Evolutionary conservation across 2,797 vertebrate species (phyloP).

Genomic region (Meda fulgida): DNA sequence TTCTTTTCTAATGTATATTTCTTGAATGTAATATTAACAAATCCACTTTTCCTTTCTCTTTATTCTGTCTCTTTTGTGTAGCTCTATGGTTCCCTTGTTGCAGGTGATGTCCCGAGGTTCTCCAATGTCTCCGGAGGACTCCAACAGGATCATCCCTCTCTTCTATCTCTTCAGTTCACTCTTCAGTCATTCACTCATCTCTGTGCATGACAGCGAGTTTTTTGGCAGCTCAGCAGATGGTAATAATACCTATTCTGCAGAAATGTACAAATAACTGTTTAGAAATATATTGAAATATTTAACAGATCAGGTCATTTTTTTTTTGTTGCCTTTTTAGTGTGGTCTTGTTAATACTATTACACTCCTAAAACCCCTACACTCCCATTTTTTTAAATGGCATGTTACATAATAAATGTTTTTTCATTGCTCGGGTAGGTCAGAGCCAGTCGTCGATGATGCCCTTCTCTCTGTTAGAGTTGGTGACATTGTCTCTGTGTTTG

Average conservation of each 20-base stretch:
- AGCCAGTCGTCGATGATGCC: slow-evolving; percentile 96
- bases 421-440: slow-evolving; percentile 68
- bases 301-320: not conserved
- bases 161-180: slow-evolving; percentile 99
- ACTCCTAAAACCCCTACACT: too few relatives aligned
- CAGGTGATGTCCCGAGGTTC: slow-evolving; percentile 96
- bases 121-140: slow-evolving; percentile 95
- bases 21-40: not conserved
- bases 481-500: slow-evolving; percentile 92
- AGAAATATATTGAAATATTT: not conserved
- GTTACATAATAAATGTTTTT: not conserved
- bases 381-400: not conserved
- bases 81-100: slow-evolving; percentile 93
- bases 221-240: slow-evolving; percentile 93
- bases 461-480: slow-evolving; percentile 90
- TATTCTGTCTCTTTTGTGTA: slow-evolving; percentile 62
- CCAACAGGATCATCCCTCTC: slow-evolving; percentile 95
- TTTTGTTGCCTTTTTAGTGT: not conserved
- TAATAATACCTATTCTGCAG: slow-evolving; percentile 56
- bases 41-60: not conserved
- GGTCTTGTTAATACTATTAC: not conserved
- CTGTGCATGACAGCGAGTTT: slow-evolving; percentile 97
- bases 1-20: not conserved
- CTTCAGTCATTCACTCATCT: slow-evolving; percentile 98
- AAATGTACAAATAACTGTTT: not conserved